Evolutionary conservation across 64 coral and sea anemone species (phyloP).

Genomic region (Montipora cactus): DNA sequence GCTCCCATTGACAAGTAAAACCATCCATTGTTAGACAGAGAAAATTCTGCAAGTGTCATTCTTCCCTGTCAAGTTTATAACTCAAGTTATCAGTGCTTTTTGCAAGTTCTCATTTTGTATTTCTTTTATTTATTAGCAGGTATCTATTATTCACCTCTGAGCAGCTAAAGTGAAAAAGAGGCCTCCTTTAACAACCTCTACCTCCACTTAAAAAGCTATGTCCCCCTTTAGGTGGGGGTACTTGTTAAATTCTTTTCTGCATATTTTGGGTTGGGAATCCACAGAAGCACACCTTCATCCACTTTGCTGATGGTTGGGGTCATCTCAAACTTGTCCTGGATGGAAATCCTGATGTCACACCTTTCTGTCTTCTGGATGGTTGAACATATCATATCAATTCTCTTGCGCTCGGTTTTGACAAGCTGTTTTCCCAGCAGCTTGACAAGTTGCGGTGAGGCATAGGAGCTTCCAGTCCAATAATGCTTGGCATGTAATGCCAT

Average conservation of each 20-base stretch:
- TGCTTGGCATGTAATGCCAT: conserved; percentile 41
- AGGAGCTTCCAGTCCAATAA: conserved; percentile 42
- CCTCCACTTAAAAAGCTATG: no score
- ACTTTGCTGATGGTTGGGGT: conserved; percentile 19
- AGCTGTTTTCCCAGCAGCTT: conserved; percentile 10
- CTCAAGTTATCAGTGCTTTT: no score
- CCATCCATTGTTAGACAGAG: no score
- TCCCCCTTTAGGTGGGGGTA: conserved; percentile 21
- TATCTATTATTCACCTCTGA: no score
- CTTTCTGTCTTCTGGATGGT: conserved; percentile 14
- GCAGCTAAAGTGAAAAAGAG: no score
- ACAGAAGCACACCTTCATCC: conserved; percentile 19
- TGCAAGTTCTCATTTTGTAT: no score
- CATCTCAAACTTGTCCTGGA: conserved; percentile 46
- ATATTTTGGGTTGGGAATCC: conserved; percentile 57
- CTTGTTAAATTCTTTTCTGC: neutral
- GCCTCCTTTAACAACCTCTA: no score
- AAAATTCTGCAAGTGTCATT: no score
- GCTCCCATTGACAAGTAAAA: no score
- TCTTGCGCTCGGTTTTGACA: neutral
- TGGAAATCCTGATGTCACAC: conserved; percentile 16
- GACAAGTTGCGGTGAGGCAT: conserved; percentile 12
- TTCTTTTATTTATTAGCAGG: no score
- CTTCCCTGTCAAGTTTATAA: no score
- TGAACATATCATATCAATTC: conserved; percentile 64